These are phyloP conservation scores for Drosophila neoperkinsi DNA, from an alignment of 2,888 invertebrate genomes.

Conservation along the genomic window DNA sequence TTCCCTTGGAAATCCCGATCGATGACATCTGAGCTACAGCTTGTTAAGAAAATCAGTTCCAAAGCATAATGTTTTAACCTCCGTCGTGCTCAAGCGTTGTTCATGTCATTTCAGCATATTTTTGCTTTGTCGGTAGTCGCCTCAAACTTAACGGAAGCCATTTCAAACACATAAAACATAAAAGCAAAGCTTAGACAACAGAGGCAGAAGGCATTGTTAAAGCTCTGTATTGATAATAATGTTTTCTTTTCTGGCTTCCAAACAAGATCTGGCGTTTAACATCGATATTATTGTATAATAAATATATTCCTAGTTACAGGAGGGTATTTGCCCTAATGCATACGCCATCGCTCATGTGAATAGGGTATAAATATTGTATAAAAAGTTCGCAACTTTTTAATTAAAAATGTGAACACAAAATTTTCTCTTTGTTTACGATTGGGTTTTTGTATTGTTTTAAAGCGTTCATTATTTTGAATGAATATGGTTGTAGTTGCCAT, in stretches of 20 bases:
- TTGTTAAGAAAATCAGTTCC: not conserved
- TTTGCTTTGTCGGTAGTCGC: not conserved
- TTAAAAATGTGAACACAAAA: slow-evolving; percentile 16
- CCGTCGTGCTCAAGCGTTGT: not conserved
- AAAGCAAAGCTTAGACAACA: not conserved
- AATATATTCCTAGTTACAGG: not conserved
- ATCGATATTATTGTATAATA: not conserved
- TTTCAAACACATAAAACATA: no score
- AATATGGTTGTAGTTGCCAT: slow-evolving; percentile 6
- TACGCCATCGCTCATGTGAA: not conserved
- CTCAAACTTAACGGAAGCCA: not conserved
- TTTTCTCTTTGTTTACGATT: slow-evolving; percentile 26
- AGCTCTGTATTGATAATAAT: not conserved
- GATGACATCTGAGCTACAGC: not conserved
- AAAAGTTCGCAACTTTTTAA: slow-evolving; percentile 40
- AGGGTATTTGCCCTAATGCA: not conserved
- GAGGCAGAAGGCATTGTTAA: not conserved
- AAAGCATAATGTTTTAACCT: not conserved
- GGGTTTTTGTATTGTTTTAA: slow-evolving; percentile 3
- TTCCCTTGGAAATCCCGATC: not conserved
- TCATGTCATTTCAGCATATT: not conserved
- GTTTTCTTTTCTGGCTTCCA: not conserved
- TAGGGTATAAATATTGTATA: slow-evolving; percentile 9
- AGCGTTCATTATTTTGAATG: slow-evolving; percentile 22
- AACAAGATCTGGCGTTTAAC: not conserved